Evolutionary conservation across 2,113 vertebrate genomes (phyloP).

Genomic region (Platanista minor): DNA sequence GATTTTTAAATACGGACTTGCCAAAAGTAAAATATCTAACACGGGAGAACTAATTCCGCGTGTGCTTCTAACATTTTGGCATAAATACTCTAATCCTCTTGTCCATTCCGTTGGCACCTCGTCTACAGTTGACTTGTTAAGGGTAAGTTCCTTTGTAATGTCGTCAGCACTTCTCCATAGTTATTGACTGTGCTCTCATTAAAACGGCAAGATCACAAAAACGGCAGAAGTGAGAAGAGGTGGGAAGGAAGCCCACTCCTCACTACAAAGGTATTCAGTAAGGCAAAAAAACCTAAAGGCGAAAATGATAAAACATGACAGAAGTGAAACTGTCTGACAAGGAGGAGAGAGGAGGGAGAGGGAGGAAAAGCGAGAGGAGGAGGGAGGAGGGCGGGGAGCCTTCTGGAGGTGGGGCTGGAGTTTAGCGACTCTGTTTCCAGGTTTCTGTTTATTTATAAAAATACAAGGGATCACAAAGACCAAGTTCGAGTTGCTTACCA

Average conservation of each 20-base stretch:
- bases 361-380: too few relatives aligned
- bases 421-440: neutral
- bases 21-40: constrained; percentile 64
- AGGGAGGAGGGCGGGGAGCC: accelerated
- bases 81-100: constrained; percentile 67
- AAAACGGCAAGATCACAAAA: constrained; percentile 63
- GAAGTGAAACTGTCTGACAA: constrained; percentile 75
- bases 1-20: constrained; percentile 8
- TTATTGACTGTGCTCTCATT: constrained; percentile 51
- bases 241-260: constrained; percentile 27
- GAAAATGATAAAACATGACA: constrained; percentile 74
- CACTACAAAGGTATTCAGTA: constrained; percentile 56
- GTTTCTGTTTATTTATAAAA: constrained; percentile 16
- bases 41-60: constrained; percentile 28
- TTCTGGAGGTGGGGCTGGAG: neutral
- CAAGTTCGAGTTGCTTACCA: constrained; percentile 17
- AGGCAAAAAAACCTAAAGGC: constrained; percentile 71
- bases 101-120: constrained; percentile 58
- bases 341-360: neutral
- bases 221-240: constrained; percentile 54
- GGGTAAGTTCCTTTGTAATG: constrained; percentile 58
- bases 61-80: constrained; percentile 60
- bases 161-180: constrained; percentile 32
- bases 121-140: constrained; percentile 33
- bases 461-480: constrained; percentile 46